These are phyloP conservation scores for Erethizon dorsatum DNA, from an alignment of 2,797 vertebrate genomes.

Conservation along the genomic window DNA sequence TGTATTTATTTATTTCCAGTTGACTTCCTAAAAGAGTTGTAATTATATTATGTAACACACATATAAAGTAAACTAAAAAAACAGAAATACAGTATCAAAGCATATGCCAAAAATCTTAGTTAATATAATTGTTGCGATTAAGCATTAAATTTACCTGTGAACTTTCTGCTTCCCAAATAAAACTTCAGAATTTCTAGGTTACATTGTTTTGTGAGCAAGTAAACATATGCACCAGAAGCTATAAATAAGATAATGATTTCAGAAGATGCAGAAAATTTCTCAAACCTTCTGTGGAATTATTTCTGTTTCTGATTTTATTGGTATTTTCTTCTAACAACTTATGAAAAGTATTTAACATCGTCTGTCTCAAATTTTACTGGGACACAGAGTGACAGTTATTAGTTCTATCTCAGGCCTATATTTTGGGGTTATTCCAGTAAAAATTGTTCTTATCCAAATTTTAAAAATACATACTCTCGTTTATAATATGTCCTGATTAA, in stretches of 20 bases:
- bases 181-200: background rate
- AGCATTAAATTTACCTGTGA: conserved; percentile 11
- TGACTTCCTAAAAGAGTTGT: background rate
- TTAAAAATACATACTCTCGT: conserved; percentile 37
- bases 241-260: background rate
- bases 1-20: background rate
- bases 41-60: background rate
- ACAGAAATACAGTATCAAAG: background rate
- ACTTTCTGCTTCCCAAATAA: background rate
- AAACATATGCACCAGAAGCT: background rate
- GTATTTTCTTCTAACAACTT: background rate
- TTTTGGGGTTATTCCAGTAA: background rate
- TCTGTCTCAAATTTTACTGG: background rate
- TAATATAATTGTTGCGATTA: conserved; percentile 33
- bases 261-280: background rate
- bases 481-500: conserved; percentile 1
- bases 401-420: background rate
- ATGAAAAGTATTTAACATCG: background rate
- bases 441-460: background rate
- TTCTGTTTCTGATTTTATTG: conserved; percentile 10
- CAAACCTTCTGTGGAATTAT: background rate
- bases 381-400: background rate
- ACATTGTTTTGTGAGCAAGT: background rate
- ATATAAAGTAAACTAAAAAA: conserved; percentile 27
- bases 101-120: background rate